Evolutionary conservation across 2,888 invertebrate species (phyloP).

Genomic region (Altica lythri): DNA sequence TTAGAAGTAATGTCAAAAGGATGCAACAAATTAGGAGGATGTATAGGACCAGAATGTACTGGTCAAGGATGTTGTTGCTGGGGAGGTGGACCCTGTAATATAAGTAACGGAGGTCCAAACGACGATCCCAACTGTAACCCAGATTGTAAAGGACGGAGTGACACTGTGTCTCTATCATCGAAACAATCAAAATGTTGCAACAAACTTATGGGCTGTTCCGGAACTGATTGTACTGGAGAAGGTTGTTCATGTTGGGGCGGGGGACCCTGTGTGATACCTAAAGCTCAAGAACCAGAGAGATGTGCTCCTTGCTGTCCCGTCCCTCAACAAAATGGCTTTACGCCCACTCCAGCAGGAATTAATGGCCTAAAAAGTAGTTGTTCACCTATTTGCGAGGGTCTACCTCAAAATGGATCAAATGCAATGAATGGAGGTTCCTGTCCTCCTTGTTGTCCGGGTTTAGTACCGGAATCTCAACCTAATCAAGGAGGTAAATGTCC

Average conservation of each 20-base stretch:
- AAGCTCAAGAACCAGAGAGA: background rate
- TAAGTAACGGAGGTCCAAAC: no score
- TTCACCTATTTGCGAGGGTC: no score
- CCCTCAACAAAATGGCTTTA: no score
- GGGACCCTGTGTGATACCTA: background rate
- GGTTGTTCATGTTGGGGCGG: conserved; percentile 1
- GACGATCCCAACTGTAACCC: background rate
- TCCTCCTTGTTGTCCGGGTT: no score
- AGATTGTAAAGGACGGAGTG: background rate
- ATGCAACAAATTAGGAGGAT: conserved; percentile 5
- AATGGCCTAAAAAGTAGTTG: no score
- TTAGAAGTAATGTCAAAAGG: no score
- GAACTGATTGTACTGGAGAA: background rate
- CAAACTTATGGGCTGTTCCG: conserved; percentile 1
- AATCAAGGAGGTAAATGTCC: no score
- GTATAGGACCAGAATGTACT: background rate
- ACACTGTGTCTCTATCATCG: background rate
- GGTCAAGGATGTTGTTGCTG: conserved; percentile 2
- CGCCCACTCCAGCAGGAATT: no score
- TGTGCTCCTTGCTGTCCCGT: no score
- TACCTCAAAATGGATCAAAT: no score
- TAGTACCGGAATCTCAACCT: no score
- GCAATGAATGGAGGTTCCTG: no score
- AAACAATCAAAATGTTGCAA: conserved; percentile 6
- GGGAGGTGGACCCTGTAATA: conserved; percentile 2